These are phyloP conservation scores for Philopotamus ludificatus DNA, from an alignment of 1,140 invertebrate genomes.

Conservation along the genomic window DNA sequence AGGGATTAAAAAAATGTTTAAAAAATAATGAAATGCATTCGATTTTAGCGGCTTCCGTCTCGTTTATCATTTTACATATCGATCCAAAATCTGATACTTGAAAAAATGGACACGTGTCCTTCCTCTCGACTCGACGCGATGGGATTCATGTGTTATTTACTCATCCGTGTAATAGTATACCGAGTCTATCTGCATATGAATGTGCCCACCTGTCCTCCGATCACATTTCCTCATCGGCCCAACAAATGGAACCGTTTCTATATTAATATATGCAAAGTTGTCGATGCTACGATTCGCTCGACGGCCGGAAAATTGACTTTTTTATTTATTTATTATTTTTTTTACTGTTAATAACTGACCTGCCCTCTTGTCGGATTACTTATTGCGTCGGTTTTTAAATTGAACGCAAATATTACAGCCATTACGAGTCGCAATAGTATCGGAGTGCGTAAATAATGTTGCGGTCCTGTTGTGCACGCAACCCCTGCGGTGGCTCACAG, in stretches of 20 bases:
- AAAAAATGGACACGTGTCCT: no score
- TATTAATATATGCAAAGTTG: no score
- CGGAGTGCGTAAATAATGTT: slow-evolving; percentile 22
- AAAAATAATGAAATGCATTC: no score
- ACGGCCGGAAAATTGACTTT: background rate
- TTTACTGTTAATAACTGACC: no score
- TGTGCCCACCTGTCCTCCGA: slow-evolving; percentile 1
- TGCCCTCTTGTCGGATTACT: no score
- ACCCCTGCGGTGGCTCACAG: slow-evolving; percentile 28
- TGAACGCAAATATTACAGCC: slow-evolving; percentile 12
- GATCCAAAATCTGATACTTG: no score
- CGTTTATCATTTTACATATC: no score
- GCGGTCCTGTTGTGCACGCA: slow-evolving; percentile 17
- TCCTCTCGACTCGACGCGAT: no score
- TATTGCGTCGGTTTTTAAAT: no score
- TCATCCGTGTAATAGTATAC: background rate
- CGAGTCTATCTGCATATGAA: slow-evolving; percentile 10
- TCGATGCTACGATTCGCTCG: background rate
- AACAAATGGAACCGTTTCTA: background rate
- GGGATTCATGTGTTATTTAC: background rate
- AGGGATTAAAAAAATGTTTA: no score
- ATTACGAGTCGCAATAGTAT: slow-evolving; percentile 4
- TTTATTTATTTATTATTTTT: background rate
- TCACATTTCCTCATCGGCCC: background rate
- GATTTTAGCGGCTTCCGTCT: no score